Conservation (phyloP, 2,113 vertebrate genomes). For the Sciurus niger region DNA sequence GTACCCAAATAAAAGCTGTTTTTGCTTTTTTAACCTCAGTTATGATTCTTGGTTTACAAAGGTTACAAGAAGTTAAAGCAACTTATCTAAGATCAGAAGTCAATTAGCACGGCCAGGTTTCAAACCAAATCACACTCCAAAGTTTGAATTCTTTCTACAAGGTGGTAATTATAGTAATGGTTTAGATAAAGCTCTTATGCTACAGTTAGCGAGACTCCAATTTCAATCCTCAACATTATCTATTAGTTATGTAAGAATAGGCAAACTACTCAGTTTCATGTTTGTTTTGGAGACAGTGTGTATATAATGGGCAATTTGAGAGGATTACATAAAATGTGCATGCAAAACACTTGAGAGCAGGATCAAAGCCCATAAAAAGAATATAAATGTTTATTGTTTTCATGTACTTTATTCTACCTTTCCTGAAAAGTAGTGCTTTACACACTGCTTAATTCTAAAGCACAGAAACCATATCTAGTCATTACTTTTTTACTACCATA, state of each 20-base stretch:
- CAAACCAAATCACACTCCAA: constrained; percentile 11
- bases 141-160: background rate
- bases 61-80: background rate
- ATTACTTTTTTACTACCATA: constrained; percentile 18
- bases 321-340: constrained; percentile 6
- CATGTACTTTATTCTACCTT: background rate
- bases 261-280: constrained; percentile 8
- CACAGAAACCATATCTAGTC: background rate
- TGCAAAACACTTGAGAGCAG: background rate
- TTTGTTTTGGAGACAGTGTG: constrained; percentile 12
- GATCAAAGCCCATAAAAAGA: background rate
- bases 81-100: constrained; percentile 15
- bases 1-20: background rate
- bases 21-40: background rate
- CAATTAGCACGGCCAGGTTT: background rate
- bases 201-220: background rate
- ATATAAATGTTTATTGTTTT: background rate
- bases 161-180: background rate
- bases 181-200: background rate
- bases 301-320: background rate
- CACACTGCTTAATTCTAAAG: background rate
- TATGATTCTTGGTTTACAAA: background rate
- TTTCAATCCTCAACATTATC: background rate
- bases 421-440: constrained; percentile 34
- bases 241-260: background rate